These are phyloP conservation scores for Marisa cornuarietis DNA, from an alignment of 1,140 invertebrate genomes.

Conservation along the genomic window DNA sequence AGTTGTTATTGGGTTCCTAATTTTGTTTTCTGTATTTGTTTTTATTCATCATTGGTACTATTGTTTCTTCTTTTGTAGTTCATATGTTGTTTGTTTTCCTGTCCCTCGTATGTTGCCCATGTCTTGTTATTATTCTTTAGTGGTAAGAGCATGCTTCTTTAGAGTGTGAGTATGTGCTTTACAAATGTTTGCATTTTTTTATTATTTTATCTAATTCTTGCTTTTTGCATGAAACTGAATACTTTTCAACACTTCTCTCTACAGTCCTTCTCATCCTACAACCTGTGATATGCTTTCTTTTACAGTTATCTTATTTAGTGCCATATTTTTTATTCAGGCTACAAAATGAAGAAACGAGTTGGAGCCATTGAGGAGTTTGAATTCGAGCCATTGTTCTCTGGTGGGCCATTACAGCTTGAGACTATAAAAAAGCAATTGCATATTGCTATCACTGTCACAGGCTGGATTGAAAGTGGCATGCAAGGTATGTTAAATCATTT, in stretches of 20 bases:
- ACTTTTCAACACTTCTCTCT: neutral
- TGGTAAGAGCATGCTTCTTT: too few species aligned
- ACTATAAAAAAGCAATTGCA: conserved; percentile 68
- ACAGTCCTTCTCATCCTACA: neutral
- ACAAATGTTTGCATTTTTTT: too few species aligned
- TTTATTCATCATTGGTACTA: too few species aligned
- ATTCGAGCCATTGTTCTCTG: conserved; percentile 70
- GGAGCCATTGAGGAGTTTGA: conserved; percentile 79
- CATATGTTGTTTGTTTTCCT: too few species aligned
- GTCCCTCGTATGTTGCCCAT: too few species aligned
- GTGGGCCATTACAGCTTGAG: conserved; percentile 30
- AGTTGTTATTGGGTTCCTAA: too few species aligned
- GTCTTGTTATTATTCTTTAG: too few species aligned
- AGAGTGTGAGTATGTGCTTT: too few species aligned
- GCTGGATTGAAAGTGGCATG: conserved; percentile 71
- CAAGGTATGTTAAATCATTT: conserved; percentile 21
- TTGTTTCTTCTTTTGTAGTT: too few species aligned
- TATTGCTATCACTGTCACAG: conserved; percentile 76
- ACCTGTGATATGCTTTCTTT: neutral
- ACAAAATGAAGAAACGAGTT: conserved; percentile 78
- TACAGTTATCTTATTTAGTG: neutral
- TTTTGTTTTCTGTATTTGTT: too few species aligned
- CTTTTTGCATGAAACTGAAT: neutral
- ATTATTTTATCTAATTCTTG: too few species aligned
- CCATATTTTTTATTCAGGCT: conserved; percentile 66